Evolutionary conservation across 2,888 invertebrate species (phyloP).

Genomic region (Smittia aterrima): DNA sequence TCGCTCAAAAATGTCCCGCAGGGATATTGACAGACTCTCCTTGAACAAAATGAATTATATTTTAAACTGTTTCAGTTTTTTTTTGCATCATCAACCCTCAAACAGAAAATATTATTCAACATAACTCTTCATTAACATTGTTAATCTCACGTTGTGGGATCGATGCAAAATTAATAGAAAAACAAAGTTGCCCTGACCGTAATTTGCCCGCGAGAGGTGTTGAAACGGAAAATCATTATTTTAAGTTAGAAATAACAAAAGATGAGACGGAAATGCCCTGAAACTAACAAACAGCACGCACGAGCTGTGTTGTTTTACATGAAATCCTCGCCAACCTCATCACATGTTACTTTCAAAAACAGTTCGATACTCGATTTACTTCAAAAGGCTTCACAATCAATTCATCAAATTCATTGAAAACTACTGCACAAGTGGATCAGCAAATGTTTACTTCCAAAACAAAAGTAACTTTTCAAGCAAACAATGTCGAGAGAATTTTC

Average conservation of each 20-base stretch:
- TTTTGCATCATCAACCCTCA: slow-evolving; percentile 10
- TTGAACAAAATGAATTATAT: slow-evolving; percentile 29
- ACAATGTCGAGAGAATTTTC: slow-evolving; percentile 9
- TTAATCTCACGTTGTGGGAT: not conserved
- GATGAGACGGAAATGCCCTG: not conserved
- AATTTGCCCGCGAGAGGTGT: slow-evolving; percentile 39
- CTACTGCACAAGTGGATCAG: slow-evolving; percentile 27
- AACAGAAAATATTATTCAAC: not conserved
- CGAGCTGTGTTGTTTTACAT: not conserved
- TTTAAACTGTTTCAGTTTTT: slow-evolving; percentile 38
- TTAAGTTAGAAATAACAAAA: slow-evolving; percentile 4
- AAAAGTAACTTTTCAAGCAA: slow-evolving; percentile 12
- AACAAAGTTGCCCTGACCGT: not conserved
- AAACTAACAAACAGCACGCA: not conserved
- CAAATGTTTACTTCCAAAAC: slow-evolving; percentile 19
- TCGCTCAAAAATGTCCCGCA: slow-evolving; percentile 14
- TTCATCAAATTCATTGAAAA: not conserved
- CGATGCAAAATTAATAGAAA: not conserved
- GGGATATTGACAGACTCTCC: not conserved
- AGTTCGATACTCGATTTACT: not conserved
- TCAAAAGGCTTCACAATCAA: not conserved
- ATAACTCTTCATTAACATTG: not conserved
- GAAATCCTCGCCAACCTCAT: not conserved
- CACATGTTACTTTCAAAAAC: slow-evolving; percentile 6
- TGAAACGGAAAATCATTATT: slow-evolving; percentile 37